Conservation (phyloP, 1,140 invertebrate species). For the Trichoplusia ni region DNA sequence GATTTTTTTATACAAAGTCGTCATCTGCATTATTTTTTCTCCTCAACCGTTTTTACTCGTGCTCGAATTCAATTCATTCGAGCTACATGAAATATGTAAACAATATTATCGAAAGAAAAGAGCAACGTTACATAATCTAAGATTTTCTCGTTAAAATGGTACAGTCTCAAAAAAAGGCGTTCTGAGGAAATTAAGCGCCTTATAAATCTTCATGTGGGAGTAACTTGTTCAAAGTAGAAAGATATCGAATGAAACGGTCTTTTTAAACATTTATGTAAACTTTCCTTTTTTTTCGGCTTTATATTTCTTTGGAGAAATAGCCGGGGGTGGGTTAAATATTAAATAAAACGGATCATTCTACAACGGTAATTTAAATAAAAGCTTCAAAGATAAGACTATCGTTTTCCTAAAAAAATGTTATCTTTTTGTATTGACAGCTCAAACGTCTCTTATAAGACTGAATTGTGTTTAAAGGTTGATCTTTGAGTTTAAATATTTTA, state of each 20-base stretch:
- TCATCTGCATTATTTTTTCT: too few relatives aligned
- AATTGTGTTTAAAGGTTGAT: too few relatives aligned
- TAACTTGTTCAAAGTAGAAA: conserved; percentile 9
- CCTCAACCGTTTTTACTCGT: too few relatives aligned
- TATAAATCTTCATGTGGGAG: conserved; percentile 3
- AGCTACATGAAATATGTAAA: conserved; percentile 2
- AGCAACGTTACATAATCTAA: neutral
- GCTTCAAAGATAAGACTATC: too few relatives aligned
- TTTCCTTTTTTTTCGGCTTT: neutral
- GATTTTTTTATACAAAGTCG: too few relatives aligned
- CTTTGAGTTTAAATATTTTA: too few relatives aligned
- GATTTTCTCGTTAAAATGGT: conserved; percentile 1
- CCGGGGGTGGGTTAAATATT: neutral
- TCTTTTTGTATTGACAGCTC: too few relatives aligned
- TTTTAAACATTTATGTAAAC: neutral
- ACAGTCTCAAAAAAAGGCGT: neutral
- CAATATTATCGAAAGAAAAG: neutral
- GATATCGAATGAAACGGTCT: conserved; percentile 16
- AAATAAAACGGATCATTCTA: neutral
- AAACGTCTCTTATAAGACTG: too few relatives aligned
- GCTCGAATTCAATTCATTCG: too few relatives aligned
- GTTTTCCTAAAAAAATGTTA: too few relatives aligned
- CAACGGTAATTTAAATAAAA: too few relatives aligned
- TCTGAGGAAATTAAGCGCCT: conserved; percentile 8
- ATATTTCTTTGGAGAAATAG: neutral